Conservation (phyloP, 2,797 vertebrate species). For the Anguilla marmorata region DNA sequence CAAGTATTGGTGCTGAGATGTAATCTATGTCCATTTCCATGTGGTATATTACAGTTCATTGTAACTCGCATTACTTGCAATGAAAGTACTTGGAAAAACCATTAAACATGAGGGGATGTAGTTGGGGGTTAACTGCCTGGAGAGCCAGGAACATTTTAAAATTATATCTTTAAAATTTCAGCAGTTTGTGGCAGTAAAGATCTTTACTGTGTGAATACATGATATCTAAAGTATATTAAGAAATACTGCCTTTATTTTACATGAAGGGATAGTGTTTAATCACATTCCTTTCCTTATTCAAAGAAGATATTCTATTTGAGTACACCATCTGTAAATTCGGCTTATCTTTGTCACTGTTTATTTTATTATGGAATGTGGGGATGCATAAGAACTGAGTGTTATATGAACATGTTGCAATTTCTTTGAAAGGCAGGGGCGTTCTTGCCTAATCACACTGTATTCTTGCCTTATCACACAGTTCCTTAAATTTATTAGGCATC, state of each 20-base stretch:
- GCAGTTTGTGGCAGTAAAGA: neutral
- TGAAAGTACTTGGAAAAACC: neutral
- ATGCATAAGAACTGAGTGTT: neutral
- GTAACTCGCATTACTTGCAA: neutral
- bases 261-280: neutral
- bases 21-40: constrained; percentile 43
- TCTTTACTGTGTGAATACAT: neutral
- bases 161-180: neutral
- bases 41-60: neutral
- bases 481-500: neutral
- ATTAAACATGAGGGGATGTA: neutral
- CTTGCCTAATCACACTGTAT: neutral
- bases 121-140: neutral
- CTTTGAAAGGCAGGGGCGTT: neutral
- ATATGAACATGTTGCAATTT: neutral
- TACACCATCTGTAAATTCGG: neutral
- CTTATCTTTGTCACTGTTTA: neutral
- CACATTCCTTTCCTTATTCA: neutral
- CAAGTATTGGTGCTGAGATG: constrained; percentile 53
- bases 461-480: neutral
- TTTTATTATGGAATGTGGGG: neutral
- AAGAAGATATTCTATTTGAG: neutral
- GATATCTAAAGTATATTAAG: neutral
- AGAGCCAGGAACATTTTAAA: neutral
- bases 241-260: neutral